These are phyloP conservation scores for Naso thynnoides DNA, from an alignment of 2,797 vertebrate species.

Conservation along the genomic window DNA sequence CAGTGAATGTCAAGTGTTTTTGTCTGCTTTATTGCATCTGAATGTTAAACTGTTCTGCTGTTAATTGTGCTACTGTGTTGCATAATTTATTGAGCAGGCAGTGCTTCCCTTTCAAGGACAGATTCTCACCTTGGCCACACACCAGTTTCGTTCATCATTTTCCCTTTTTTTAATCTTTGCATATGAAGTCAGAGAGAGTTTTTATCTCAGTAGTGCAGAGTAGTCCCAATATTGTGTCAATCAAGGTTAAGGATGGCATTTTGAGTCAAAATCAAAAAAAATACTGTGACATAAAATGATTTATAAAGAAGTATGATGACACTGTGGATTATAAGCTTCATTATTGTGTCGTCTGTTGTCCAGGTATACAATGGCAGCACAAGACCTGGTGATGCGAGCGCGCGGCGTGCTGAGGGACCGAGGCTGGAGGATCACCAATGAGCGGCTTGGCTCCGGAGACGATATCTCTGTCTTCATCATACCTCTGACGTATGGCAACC, in stretches of 20 bases:
- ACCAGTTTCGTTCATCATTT: neutral
- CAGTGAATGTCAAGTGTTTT: neutral
- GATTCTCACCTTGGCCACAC: neutral
- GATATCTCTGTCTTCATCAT: conserved; percentile 98
- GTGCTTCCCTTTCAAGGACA: neutral
- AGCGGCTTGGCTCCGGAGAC: conserved; percentile 95
- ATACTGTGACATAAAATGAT: too few species aligned
- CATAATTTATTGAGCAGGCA: neutral
- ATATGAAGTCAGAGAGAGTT: neutral
- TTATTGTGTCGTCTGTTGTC: neutral
- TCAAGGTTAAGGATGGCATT: too few species aligned
- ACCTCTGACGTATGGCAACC: conserved; percentile 94
- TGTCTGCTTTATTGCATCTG: too few species aligned
- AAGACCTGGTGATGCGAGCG: conserved; percentile 98
- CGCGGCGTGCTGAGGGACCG: conserved; percentile 94
- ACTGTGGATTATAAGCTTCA: neutral
- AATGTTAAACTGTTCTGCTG: neutral
- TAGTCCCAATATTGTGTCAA: neutral
- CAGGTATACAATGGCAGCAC: conserved; percentile 97
- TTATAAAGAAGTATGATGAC: too few species aligned
- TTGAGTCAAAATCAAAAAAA: too few species aligned
- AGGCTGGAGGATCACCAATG: conserved; percentile 97
- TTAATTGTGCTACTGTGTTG: neutral
- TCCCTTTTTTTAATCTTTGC: neutral
- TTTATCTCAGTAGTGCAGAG: neutral